Evolutionary conservation across 92 coral and sea anemone genomes (phyloP).

Genomic region (Bergia sp.): DNA sequence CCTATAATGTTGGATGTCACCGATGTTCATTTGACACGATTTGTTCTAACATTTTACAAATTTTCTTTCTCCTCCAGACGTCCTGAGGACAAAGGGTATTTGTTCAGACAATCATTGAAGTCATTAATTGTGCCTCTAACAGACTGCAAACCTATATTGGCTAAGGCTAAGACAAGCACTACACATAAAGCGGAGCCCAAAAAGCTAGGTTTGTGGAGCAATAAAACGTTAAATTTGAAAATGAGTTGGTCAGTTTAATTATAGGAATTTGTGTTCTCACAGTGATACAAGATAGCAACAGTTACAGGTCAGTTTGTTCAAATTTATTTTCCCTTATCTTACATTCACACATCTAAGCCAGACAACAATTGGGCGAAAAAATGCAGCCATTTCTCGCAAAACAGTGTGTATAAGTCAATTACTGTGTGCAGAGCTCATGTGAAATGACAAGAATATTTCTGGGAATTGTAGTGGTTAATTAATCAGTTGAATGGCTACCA

Average conservation of each 20-base stretch:
- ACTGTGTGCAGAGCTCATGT: too few species aligned
- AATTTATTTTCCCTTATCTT: not conserved
- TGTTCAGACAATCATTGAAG: constrained; percentile 39
- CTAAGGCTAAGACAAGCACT: not conserved
- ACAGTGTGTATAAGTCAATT: not conserved
- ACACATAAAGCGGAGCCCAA: not conserved
- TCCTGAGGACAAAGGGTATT: constrained; percentile 14
- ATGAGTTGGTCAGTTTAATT: not conserved
- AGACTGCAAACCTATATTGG: not conserved
- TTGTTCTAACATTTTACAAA: not conserved
- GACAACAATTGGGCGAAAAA: not conserved
- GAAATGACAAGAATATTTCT: too few species aligned
- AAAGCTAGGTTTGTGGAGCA: constrained; percentile 28
- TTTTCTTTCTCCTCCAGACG: not conserved
- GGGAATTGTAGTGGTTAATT: not conserved
- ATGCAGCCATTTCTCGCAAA: not conserved
- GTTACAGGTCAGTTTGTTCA: not conserved
- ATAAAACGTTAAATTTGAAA: not conserved
- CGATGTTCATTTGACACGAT: not conserved
- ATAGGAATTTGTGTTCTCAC: not conserved
- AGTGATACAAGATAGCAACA: too few species aligned
- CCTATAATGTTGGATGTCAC: not conserved
- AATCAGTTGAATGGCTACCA: not conserved
- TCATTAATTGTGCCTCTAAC: constrained; percentile 6
- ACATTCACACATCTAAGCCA: not conserved